Conservation (phyloP, 2,113 vertebrate species). For the Anoura caudifer region DNA sequence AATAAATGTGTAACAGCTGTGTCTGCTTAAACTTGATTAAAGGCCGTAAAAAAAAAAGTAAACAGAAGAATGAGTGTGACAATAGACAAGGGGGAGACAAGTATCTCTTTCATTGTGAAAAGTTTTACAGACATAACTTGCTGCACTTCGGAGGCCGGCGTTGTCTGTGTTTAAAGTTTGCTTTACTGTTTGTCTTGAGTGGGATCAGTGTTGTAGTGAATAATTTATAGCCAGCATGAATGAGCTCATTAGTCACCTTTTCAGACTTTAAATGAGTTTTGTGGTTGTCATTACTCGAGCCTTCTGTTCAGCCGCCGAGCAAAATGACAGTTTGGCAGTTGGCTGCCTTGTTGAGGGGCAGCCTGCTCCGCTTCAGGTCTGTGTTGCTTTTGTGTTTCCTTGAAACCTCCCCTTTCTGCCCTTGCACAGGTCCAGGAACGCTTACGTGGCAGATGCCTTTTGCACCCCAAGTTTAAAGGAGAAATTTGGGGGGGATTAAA, state of each 20-base stretch:
- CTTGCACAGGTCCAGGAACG: not conserved
- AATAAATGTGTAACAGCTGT: constrained; percentile 79
- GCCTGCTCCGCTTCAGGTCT: constrained; percentile 65
- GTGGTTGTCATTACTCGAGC: constrained; percentile 81
- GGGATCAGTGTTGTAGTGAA: constrained; percentile 82
- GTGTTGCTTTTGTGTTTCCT: constrained; percentile 53
- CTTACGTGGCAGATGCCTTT: constrained; percentile 44
- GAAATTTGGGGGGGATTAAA: not conserved
- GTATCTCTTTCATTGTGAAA: constrained; percentile 46
- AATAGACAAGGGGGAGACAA: constrained; percentile 47
- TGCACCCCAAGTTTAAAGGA: constrained; percentile 33
- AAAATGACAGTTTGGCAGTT: constrained; percentile 74
- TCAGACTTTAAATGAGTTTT: constrained; percentile 86
- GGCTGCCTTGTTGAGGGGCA: constrained; percentile 71
- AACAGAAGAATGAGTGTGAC: constrained; percentile 62
- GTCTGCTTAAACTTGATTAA: constrained; percentile 77
- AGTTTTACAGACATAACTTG: constrained; percentile 59
- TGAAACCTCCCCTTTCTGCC: not conserved
- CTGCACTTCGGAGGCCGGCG: not conserved
- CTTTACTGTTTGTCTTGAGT: constrained; percentile 80
- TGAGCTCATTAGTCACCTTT: constrained; percentile 88
- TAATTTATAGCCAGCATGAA: constrained; percentile 87
- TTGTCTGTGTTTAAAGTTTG: constrained; percentile 84
- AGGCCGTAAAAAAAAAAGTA: constrained; percentile 67
- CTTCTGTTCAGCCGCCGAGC: constrained; percentile 74